phyloP scores from a whole-genome alignment of 1,140 invertebrate species.

The Chelonus insularis region DNA sequence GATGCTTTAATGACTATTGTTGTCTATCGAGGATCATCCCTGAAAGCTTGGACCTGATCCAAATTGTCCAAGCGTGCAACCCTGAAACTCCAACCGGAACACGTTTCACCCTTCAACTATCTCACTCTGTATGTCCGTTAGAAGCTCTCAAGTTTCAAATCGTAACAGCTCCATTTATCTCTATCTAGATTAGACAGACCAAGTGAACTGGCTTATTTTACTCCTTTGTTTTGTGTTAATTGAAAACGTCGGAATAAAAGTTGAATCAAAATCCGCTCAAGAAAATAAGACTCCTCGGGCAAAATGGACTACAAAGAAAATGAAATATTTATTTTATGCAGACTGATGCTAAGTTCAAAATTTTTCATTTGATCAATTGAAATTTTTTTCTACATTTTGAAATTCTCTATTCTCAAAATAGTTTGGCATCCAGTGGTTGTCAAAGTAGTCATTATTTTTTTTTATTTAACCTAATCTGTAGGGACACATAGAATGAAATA shows the following conservation, averaged over 20 bases:
- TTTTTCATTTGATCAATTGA: too few relatives aligned
- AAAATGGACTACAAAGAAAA: too few relatives aligned
- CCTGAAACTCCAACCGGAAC: conserved; percentile 3
- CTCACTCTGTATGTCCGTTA: neutral
- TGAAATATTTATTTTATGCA: too few relatives aligned
- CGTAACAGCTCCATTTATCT: neutral
- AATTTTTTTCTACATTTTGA: too few relatives aligned
- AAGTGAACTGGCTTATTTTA: neutral
- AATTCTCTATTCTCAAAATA: too few relatives aligned
- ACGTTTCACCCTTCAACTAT: neutral
- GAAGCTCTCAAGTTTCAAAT: neutral
- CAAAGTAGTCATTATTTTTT: too few relatives aligned
- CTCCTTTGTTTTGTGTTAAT: neutral
- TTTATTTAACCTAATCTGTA: too few relatives aligned
- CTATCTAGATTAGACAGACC: neutral
- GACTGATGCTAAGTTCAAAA: too few relatives aligned
- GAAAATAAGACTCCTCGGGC: too few relatives aligned
- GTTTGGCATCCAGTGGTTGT: too few relatives aligned
- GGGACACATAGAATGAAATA: too few relatives aligned
- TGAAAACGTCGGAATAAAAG: neutral
- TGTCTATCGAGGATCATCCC: conserved; percentile 39
- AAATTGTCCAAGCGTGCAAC: conserved; percentile 36
- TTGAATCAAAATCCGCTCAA: neutral
- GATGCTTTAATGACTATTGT: conserved; percentile 47
- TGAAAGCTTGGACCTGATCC: conserved; percentile 34